Conservation (phyloP, 2,888 invertebrate species). For the Eudemis profundana region DNA sequence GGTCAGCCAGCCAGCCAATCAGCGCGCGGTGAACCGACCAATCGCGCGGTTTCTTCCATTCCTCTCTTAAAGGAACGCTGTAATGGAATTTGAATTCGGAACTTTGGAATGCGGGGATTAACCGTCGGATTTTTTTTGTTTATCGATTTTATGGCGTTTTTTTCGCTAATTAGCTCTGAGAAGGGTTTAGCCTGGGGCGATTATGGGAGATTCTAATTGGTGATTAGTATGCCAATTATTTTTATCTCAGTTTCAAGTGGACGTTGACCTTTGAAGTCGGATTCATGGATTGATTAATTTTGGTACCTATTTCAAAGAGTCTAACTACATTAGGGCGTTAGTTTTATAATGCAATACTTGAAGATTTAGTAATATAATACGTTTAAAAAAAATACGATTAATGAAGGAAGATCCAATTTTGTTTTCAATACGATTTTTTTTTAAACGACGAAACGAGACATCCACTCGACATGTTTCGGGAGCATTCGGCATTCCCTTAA, state of each 20-base stretch:
- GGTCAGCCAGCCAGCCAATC: slow-evolving; percentile 78
- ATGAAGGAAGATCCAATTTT: no score
- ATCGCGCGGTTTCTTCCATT: slow-evolving; percentile 75
- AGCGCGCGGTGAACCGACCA: slow-evolving; percentile 78
- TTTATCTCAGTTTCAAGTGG: slow-evolving; percentile 8
- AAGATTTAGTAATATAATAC: no score
- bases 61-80: slow-evolving; percentile 72
- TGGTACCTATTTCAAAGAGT: neutral
- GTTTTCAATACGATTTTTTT: no score
- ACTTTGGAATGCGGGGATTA: slow-evolving; percentile 74
- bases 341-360: no score
- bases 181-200: slow-evolving; percentile 46
- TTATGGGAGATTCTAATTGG: slow-evolving; percentile 27
- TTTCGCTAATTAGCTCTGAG: slow-evolving; percentile 50
- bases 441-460: no score
- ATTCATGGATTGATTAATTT: neutral
- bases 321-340: no score
- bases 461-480: no score
- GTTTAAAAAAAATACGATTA: no score
- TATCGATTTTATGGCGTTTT: slow-evolving; percentile 56
- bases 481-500: no score
- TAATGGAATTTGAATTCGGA: slow-evolving; percentile 82
- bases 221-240: slow-evolving; percentile 36
- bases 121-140: slow-evolving; percentile 63
- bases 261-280: slow-evolving; percentile 19